Conservation (phyloP, 1,140 invertebrate species). For the Macrostomum lignano region DNA sequence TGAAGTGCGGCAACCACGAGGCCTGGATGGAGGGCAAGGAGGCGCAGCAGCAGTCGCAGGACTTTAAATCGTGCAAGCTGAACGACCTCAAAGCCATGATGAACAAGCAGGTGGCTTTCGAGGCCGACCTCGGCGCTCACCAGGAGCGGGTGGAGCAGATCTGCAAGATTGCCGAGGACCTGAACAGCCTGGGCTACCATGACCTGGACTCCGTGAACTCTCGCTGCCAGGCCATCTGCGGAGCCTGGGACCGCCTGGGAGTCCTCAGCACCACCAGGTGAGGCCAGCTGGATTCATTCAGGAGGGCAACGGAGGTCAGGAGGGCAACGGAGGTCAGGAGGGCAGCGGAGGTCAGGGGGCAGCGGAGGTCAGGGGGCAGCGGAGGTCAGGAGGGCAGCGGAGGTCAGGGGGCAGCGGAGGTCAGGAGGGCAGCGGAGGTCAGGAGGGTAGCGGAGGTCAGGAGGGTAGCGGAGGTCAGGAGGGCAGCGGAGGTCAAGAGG, state of each 20-base stretch:
- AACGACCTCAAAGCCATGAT: slow-evolving; percentile 81
- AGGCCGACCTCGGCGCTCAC: slow-evolving; percentile 73
- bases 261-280: too few species aligned
- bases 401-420: too few species aligned
- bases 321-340: too few species aligned
- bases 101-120: slow-evolving; percentile 98
- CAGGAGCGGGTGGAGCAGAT: slow-evolving; percentile 96
- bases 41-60: slow-evolving; percentile 50
- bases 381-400: too few species aligned
- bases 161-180: slow-evolving; percentile 86
- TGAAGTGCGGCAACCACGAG: slow-evolving; percentile 94
- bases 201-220: slow-evolving; percentile 70
- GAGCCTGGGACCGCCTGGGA: slow-evolving; percentile 7
- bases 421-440: too few species aligned
- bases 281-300: too few species aligned
- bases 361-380: too few species aligned
- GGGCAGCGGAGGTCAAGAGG: too few species aligned
- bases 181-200: slow-evolving; percentile 80
- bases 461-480: too few species aligned
- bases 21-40: slow-evolving; percentile 93
- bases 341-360: too few species aligned
- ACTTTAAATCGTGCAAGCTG: slow-evolving; percentile 64
- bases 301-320: too few species aligned
- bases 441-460: too few species aligned
- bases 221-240: slow-evolving; percentile 43